A percentile compares a stretch with the other conserved stretches of the same genome.
These are phyloP conservation scores for Pterocles orientalis DNA, from an alignment of 2,113 vertebrate species.

Conservation along the genomic window DNA sequence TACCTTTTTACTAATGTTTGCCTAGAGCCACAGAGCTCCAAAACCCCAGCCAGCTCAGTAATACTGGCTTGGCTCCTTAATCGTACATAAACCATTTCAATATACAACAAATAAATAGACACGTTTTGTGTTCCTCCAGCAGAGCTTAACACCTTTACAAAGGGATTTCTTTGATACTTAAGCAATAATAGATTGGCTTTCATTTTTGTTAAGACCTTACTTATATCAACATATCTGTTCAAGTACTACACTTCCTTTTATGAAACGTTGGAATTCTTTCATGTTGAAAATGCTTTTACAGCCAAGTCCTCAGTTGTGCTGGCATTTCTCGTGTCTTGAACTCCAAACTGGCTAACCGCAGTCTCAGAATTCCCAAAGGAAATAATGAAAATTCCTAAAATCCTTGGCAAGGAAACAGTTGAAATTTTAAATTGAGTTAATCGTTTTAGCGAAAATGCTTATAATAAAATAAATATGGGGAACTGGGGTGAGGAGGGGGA, in stretches of 20 bases:
- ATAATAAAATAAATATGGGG: constrained; percentile 68
- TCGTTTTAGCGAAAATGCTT: constrained; percentile 66
- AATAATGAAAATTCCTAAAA: constrained; percentile 73
- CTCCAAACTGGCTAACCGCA: constrained; percentile 64
- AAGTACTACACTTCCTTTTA: constrained; percentile 85
- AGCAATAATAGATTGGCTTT: constrained; percentile 61
- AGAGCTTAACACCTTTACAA: constrained; percentile 58
- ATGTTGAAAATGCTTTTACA: constrained; percentile 82
- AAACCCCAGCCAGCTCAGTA: constrained; percentile 8
- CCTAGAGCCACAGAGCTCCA: neutral
- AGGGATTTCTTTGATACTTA: constrained; percentile 57
- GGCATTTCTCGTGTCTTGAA: constrained; percentile 64
- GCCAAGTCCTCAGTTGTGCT: constrained; percentile 61
- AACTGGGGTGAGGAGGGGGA: neutral
- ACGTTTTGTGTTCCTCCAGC: constrained; percentile 1
- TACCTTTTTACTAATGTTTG: constrained; percentile 27
- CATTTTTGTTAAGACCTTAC: constrained; percentile 33
- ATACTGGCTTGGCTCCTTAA: constrained; percentile 46
- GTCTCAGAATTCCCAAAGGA: constrained; percentile 67
- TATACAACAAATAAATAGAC: constrained; percentile 63
- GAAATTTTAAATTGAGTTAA: constrained; percentile 72
- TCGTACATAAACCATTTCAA: constrained; percentile 33
- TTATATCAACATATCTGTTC: constrained; percentile 77
- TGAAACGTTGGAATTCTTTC: constrained; percentile 86
- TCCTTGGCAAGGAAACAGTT: constrained; percentile 69